Evolutionary conservation across 2,113 vertebrate species (phyloP), one percentile per base, ranked within the genome.

Genomic region (Euleptes europaea): DNA sequence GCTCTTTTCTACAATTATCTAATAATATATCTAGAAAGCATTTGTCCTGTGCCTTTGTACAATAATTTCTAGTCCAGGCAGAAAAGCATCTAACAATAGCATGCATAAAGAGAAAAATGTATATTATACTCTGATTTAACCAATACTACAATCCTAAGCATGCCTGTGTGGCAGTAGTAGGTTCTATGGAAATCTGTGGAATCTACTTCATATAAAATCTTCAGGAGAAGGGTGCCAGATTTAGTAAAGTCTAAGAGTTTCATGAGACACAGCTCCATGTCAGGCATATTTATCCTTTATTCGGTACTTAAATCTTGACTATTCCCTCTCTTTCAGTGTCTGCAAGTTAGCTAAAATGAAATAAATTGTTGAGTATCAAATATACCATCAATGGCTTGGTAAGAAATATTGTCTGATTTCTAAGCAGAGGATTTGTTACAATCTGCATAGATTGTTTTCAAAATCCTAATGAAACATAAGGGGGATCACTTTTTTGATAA

Each of bases 51-150:
- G 90, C 91, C 57, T 38, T 75, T n/a, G 71, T 73, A 91, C 93
- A 93, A 83, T 92, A 88, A 92, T 94, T 92, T 93, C 91, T 91
- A 84, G 92, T 92, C 86, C 92, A 94, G 89, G 86, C 89, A 92
- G 85, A 93, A 86, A 93, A 94, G 82, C 92, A 94, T 84, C 65
- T 94, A 92, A 92, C 69, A 91, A 91, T 94, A 89, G 92, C 93
- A 93, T 95, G 93, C 89, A 95, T 94, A 47, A 40, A 85, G 84
- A 91, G 65, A 69, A 76, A 76, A 90, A 92, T 74, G 60, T 93
- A 79, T 92, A 63, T 26, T 63, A 8, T 63, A 63, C 87, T 93
- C 76, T 92, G 87, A 88, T 93, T 92, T 88, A 94, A 89, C 88
- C 88, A 88, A 93, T 91, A 93, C 90, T 88, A 11, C 85, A 73